A percentile compares a stretch with the other conserved stretches of the same genome.
Conservation (phyloP, 35 echinoderm and acorn worm species). For the Anneissia japonica region DNA sequence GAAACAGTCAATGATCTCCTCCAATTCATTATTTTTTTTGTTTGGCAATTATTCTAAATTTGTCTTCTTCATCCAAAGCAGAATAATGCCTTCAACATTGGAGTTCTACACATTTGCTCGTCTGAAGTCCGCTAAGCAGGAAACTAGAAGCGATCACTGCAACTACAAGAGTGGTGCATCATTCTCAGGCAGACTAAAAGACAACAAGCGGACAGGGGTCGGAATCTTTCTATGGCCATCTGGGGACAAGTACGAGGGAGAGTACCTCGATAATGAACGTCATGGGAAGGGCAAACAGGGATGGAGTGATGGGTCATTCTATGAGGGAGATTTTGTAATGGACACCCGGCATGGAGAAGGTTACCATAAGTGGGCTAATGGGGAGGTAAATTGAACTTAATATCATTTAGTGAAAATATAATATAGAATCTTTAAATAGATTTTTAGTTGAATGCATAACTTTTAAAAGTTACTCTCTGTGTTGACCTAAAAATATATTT, state of each 20-base stretch:
- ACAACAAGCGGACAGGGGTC: conserved; percentile 49
- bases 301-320: conserved; percentile 83
- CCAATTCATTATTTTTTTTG: no score
- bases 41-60: no score
- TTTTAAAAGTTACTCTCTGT: no score
- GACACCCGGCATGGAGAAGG: conserved; percentile 89
- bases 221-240: conserved; percentile 85
- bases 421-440: no score
- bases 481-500: no score
- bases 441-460: no score
- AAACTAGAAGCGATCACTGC: conserved; percentile 39
- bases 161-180: conserved; percentile 83
- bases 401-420: no score
- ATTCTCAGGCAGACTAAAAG: conserved; percentile 55
- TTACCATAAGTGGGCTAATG: conserved; percentile 77
- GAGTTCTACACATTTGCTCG: conserved; percentile 78
- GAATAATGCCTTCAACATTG: no score
- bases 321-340: conserved; percentile 59
- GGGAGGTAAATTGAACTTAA: conserved; percentile 52
- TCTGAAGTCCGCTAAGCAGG: conserved; percentile 72
- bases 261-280: conserved; percentile 67
- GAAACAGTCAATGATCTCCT: no score
- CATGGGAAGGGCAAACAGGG: conserved; percentile 78
- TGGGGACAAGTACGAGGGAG: conserved; percentile 60
- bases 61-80: no score